phyloP scores from a whole-genome alignment of 2,797 vertebrate species.

The Serranus cabrilla region DNA sequence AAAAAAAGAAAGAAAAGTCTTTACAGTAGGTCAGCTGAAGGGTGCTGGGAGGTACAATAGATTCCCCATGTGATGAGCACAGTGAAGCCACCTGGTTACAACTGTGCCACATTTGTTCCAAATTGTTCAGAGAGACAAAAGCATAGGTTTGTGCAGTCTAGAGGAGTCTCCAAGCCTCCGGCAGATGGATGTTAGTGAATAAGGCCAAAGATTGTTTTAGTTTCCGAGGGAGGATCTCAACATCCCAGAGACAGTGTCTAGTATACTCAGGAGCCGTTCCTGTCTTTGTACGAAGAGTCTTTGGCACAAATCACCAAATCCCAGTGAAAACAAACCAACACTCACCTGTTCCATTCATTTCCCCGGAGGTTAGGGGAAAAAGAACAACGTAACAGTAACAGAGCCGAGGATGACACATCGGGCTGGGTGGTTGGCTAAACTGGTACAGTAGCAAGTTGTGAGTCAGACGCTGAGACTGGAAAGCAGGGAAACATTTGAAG shows the following conservation, averaged over 20 bases:
- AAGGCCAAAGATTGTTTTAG: conserved; percentile 57
- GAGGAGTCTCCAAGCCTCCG: conserved; percentile 24
- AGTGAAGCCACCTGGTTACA: conserved; percentile 16
- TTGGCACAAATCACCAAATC: conserved; percentile 60
- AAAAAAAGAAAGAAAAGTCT: conserved; percentile 43
- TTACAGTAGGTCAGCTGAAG: conserved; percentile 53
- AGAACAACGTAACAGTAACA: conserved; percentile 62
- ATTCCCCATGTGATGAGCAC: conserved; percentile 28
- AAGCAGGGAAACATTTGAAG: conserved; percentile 75
- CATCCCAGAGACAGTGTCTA: conserved; percentile 45
- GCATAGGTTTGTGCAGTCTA: conserved; percentile 36
- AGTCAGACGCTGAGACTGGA: conserved; percentile 68
- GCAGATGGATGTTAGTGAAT: conserved; percentile 53
- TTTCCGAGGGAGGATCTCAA: conserved; percentile 67
- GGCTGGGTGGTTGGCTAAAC: conserved; percentile 54
- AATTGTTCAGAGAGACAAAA: conserved; percentile 42
- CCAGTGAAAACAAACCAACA: conserved; percentile 75
- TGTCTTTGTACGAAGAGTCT: conserved; percentile 55
- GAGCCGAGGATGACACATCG: conserved; percentile 68
- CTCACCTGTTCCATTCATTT: conserved; percentile 78
- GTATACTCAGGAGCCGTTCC: conserved; percentile 70
- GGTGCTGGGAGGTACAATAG: not conserved
- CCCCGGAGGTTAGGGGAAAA: conserved; percentile 65
- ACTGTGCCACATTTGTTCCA: conserved; percentile 30
- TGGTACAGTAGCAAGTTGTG: conserved; percentile 68